Conservation (phyloP, 2,113 vertebrate genomes). For the Tachysurus vachellii region DNA sequence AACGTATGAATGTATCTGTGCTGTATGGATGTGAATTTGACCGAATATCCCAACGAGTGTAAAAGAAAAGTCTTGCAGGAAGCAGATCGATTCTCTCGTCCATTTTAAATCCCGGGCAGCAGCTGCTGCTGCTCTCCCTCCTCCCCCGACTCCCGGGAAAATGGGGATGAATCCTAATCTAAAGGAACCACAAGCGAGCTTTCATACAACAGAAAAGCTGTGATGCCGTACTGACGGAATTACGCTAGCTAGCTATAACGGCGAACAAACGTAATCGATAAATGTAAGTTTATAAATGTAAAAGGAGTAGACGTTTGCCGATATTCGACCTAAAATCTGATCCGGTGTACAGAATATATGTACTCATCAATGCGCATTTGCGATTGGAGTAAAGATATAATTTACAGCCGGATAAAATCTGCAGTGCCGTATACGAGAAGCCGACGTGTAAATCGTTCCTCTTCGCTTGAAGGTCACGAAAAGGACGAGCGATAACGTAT, state of each 20-base stretch:
- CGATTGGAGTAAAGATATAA: background rate
- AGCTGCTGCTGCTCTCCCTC: slow-evolving; percentile 9
- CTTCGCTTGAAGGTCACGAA: too few species aligned
- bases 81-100: slow-evolving; percentile 4
- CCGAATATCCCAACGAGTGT: background rate
- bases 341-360: background rate
- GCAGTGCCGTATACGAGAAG: too few species aligned
- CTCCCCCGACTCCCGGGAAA: background rate
- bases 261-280: background rate
- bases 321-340: background rate
- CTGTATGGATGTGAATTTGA: background rate
- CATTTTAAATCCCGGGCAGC: slow-evolving; percentile 15
- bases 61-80: background rate
- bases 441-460: too few species aligned
- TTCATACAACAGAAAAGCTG: background rate
- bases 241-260: background rate
- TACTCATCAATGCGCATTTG: background rate
- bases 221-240: background rate
- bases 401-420: background rate
- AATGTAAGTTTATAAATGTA: background rate
- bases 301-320: background rate
- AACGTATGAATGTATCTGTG: background rate
- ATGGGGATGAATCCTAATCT: background rate
- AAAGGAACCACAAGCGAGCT: background rate
- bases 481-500: too few species aligned